A percentile compares a stretch with the other conserved stretches of the same genome.
Conservation (phyloP, 2,113 vertebrate genomes). For the Corythaeola cristata region DNA sequence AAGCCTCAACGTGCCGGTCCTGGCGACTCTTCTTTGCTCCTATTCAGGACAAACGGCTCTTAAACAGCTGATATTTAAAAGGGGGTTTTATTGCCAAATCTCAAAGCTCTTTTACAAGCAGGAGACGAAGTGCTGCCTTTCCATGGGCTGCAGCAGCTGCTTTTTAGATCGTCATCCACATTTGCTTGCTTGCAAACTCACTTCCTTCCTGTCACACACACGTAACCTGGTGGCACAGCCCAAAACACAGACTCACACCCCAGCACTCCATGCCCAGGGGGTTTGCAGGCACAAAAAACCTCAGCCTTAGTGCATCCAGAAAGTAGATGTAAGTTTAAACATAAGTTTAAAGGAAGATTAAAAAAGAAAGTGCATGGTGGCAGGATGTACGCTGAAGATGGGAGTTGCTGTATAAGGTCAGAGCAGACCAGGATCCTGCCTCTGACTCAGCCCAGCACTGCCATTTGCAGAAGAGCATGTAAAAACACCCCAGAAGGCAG, state of each 20-base stretch:
- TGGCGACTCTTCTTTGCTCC: neutral
- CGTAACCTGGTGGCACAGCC: constrained; percentile 26
- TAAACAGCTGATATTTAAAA: constrained; percentile 34
- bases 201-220: constrained; percentile 57
- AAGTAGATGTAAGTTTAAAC: neutral
- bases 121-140: constrained; percentile 48
- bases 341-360: neutral
- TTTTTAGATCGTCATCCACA: constrained; percentile 6
- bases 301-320: neutral
- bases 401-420: neutral
- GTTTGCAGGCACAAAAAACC: neutral
- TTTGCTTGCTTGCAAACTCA: constrained; percentile 16
- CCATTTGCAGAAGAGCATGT: neutral
- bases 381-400: neutral
- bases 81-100: constrained; percentile 73
- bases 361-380: neutral
- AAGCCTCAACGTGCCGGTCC: neutral
- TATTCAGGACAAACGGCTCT: constrained; percentile 26
- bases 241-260: neutral
- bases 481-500: neutral
- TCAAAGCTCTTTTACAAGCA: constrained; percentile 68
- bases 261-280: neutral
- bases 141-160: constrained; percentile 1
- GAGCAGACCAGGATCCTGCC: neutral
- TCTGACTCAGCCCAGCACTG: neutral